Evolutionary conservation across 1,140 invertebrate species (phyloP).

Genomic region (Maconellicoccus hirsutus): DNA sequence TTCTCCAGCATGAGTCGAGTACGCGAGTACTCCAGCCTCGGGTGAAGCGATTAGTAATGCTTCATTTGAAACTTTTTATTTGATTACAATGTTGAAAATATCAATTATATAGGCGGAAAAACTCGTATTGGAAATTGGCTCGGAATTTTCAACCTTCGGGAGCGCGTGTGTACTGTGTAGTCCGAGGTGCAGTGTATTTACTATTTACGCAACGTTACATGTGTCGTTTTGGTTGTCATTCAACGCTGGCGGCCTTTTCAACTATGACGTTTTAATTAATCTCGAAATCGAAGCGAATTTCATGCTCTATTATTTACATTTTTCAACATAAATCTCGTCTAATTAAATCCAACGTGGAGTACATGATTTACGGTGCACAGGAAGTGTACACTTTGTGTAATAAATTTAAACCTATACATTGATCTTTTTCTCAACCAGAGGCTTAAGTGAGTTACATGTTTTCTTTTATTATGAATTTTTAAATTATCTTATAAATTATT

Average conservation of each 20-base stretch:
- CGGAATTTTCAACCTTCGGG: too few relatives aligned
- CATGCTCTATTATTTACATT: neutral
- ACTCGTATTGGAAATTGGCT: neutral
- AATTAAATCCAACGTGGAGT: neutral
- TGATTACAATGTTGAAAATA: constrained; percentile 1
- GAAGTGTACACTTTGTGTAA: neutral
- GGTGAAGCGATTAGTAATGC: neutral
- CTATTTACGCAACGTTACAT: too few relatives aligned
- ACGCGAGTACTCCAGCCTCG: neutral
- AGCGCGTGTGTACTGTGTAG: too few relatives aligned
- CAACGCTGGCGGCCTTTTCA: neutral
- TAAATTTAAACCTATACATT: neutral
- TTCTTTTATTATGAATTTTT: too few relatives aligned
- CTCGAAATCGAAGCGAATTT: neutral
- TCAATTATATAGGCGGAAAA: neutral
- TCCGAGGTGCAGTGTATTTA: too few relatives aligned
- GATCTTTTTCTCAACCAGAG: too few relatives aligned
- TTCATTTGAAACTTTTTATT: constrained; percentile 1
- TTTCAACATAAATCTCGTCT: neutral
- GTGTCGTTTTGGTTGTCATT: too few relatives aligned
- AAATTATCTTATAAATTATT: too few relatives aligned
- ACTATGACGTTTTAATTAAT: neutral
- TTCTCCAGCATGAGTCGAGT: too few relatives aligned
- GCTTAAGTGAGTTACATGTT: too few relatives aligned
- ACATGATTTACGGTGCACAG: neutral